Evolutionary conservation across 2,797 vertebrate genomes (phyloP).

Genomic region (Todus mexicanus): DNA sequence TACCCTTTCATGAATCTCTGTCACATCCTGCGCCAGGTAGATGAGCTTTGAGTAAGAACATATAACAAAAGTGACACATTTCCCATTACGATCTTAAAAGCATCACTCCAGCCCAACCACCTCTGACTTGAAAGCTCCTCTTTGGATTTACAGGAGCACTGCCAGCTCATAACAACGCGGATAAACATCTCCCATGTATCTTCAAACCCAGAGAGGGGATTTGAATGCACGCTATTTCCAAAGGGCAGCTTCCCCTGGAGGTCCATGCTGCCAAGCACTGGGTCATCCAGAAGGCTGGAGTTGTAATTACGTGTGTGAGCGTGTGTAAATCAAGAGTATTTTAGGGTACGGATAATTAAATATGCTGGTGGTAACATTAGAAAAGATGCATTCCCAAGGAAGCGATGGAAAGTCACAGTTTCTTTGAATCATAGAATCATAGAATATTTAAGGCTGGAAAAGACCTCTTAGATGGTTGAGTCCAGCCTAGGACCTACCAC

Average conservation of each 20-base stretch:
- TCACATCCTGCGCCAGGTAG: not conserved
- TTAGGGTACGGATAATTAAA: not conserved
- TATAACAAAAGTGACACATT: not conserved
- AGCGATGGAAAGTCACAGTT: not conserved
- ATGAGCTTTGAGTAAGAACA: not conserved
- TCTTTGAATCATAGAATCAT: no score
- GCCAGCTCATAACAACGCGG: not conserved
- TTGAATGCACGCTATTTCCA: not conserved
- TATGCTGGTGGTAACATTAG: not conserved
- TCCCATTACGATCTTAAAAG: not conserved
- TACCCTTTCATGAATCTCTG: not conserved
- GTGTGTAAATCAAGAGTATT: not conserved
- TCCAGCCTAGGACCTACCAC: no score
- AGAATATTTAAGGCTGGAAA: no score
- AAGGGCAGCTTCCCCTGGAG: not conserved
- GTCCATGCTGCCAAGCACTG: not conserved
- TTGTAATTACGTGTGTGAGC: not conserved
- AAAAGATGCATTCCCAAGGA: not conserved
- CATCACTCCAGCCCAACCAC: not conserved
- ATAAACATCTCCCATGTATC: not conserved
- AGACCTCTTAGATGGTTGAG: no score
- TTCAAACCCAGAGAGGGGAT: not conserved
- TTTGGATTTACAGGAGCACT: not conserved
- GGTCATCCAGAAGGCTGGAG: not conserved
- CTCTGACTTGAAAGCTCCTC: not conserved